These are phyloP conservation scores for Gouania willdenowi DNA, from an alignment of 2,797 vertebrate species.

Conservation along the genomic window DNA sequence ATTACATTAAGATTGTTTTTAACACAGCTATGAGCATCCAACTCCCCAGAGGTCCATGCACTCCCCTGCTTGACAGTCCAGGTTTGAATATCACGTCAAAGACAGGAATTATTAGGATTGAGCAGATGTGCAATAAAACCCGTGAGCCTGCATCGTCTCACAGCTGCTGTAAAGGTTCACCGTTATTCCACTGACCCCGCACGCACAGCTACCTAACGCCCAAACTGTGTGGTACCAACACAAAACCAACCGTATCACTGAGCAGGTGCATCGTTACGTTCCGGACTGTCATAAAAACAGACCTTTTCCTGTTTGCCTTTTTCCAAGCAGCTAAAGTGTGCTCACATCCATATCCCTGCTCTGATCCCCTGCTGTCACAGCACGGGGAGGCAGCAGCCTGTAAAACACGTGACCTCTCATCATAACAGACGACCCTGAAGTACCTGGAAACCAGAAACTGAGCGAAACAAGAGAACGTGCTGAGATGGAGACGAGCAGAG, in stretches of 20 bases:
- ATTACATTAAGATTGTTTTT: too few relatives aligned
- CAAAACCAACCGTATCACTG: not conserved
- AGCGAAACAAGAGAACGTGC: slow-evolving; percentile 11
- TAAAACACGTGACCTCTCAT: slow-evolving; percentile 52
- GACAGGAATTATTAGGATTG: slow-evolving; percentile 10
- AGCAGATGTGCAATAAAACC: slow-evolving; percentile 28
- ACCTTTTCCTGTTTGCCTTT: slow-evolving; percentile 3
- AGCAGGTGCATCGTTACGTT: slow-evolving; percentile 25
- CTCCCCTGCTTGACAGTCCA: too few relatives aligned
- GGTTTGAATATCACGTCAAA: not conserved
- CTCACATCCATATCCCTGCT: slow-evolving; percentile 4
- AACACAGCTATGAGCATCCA: too few relatives aligned
- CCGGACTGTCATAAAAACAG: not conserved
- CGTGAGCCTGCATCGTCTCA: slow-evolving; percentile 4
- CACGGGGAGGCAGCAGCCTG: slow-evolving; percentile 9
- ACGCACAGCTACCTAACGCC: slow-evolving; percentile 17
- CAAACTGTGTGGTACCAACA: slow-evolving; percentile 2
- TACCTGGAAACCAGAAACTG: slow-evolving; percentile 23
- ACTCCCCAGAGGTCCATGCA: too few relatives aligned
- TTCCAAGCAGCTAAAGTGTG: slow-evolving; percentile 11
- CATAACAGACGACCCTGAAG: slow-evolving; percentile 9
- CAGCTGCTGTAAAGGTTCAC: slow-evolving; percentile 18
- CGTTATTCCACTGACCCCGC: slow-evolving; percentile 32
- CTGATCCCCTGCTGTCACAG: slow-evolving; percentile 28
- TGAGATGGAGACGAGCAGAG: too few relatives aligned